Conservation (phyloP, 2,888 invertebrate species). For the Patella pellucida region DNA sequence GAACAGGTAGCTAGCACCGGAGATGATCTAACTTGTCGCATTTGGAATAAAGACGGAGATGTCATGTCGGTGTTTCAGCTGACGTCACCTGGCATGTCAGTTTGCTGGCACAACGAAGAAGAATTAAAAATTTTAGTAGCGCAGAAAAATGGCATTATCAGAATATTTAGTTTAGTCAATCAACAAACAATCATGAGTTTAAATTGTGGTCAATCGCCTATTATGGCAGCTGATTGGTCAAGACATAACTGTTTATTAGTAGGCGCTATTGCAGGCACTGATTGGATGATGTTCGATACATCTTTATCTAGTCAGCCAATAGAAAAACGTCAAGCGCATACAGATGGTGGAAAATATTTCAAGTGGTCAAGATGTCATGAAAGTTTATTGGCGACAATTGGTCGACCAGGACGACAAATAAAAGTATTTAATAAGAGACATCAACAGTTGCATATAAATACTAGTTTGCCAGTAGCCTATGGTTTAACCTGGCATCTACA, state of each 20-base stretch:
- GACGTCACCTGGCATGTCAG: constrained; percentile 76
- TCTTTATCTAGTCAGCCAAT: constrained; percentile 78
- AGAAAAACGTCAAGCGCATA: constrained; percentile 76
- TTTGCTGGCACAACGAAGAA: constrained; percentile 81
- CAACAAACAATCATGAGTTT: constrained; percentile 77
- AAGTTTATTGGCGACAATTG: constrained; percentile 78
- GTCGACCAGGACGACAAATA: constrained; percentile 78
- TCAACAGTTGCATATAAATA: constrained; percentile 71
- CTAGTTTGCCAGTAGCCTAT: constrained; percentile 52
- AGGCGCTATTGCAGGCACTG: constrained; percentile 78
- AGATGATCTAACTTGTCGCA: constrained; percentile 82
- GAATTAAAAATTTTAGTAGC: constrained; percentile 80
- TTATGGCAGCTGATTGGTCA: constrained; percentile 82
- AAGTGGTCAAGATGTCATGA: constrained; percentile 78
- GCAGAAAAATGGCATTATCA: constrained; percentile 82
- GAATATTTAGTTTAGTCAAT: constrained; percentile 80
- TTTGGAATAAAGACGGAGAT: constrained; percentile 76
- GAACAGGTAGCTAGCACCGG: constrained; percentile 81
- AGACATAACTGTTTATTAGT: constrained; percentile 74
- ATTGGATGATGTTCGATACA: constrained; percentile 80
- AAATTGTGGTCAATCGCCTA: constrained; percentile 74
- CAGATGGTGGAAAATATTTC: constrained; percentile 77
- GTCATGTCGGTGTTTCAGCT: constrained; percentile 77
- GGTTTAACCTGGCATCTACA: constrained; percentile 62
- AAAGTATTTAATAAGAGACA: constrained; percentile 77